These are phyloP conservation scores for Andinoacara biseriatus DNA, from an alignment of 2,113 vertebrate species.

Conservation along the genomic window DNA sequence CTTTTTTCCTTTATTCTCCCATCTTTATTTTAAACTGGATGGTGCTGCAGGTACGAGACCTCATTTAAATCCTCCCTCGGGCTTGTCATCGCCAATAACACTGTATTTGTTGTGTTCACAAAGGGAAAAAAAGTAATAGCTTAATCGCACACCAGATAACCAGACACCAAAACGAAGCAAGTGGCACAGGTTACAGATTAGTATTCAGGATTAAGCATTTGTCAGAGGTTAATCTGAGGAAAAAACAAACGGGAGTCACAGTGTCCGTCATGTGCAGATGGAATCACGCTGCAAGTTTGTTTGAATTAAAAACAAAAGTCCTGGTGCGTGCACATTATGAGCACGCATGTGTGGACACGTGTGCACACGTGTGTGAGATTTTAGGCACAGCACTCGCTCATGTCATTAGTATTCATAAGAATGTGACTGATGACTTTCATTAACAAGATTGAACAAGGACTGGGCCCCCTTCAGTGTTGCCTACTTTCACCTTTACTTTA, in stretches of 20 bases:
- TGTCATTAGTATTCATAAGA: conserved; percentile 67
- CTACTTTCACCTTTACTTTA: conserved; percentile 68
- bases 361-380: conserved; percentile 21
- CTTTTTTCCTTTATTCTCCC: background rate
- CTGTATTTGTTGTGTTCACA: conserved; percentile 51
- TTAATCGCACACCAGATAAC: conserved; percentile 31
- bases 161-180: conserved; percentile 43
- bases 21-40: background rate
- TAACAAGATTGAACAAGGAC: conserved; percentile 72
- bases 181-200: conserved; percentile 55
- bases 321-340: conserved; percentile 11
- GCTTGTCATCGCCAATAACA: conserved; percentile 20
- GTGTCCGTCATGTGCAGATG: conserved; percentile 12
- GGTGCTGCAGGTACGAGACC: background rate
- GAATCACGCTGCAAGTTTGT: conserved; percentile 36
- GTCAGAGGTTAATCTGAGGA: conserved; percentile 59
- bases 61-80: conserved; percentile 22
- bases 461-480: conserved; percentile 68
- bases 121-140: background rate
- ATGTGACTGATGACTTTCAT: conserved; percentile 79
- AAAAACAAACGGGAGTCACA: conserved; percentile 54
- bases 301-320: conserved; percentile 44
- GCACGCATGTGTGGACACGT: background rate
- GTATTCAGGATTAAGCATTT: conserved; percentile 39
- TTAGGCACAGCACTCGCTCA: conserved; percentile 28